A percentile compares a stretch with the other conserved stretches of the same genome.
phyloP scores from a whole-genome alignment of 1,140 invertebrate genomes.

The Ceratina calcarata region DNA sequence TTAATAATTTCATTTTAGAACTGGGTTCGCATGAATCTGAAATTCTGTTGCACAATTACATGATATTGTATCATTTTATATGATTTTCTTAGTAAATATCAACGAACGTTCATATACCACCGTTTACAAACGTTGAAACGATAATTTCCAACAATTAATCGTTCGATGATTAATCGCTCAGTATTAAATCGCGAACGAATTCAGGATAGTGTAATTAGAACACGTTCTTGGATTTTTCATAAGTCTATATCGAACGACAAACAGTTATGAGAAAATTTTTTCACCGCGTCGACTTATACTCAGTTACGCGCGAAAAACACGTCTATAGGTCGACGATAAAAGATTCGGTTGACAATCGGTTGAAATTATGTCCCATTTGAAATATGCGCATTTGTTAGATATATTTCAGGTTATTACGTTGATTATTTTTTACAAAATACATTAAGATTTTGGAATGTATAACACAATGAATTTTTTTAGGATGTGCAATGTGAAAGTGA shows the following conservation, averaged over 20 bases:
- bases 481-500: slow-evolving; percentile 17
- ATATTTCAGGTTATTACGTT: slow-evolving; percentile 47
- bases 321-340: neutral
- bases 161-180: slow-evolving; percentile 10
- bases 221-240: slow-evolving; percentile 9
- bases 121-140: neutral
- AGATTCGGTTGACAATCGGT: neutral
- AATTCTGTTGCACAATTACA: too few species aligned
- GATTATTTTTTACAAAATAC: neutral
- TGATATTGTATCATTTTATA: too few species aligned
- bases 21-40: too few species aligned
- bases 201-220: neutral
- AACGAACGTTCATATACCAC: too few species aligned
- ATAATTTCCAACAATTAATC: neutral
- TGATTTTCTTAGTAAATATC: too few species aligned
- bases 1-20: too few species aligned
- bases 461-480: slow-evolving; percentile 38
- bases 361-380: slow-evolving; percentile 37
- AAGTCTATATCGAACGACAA: neutral
- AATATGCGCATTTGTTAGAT: slow-evolving; percentile 33
- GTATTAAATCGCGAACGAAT: neutral
- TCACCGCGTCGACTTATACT: neutral
- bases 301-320: neutral
- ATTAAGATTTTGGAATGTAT: neutral
- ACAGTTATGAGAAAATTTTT: slow-evolving; percentile 32